These are phyloP conservation scores for Pardosa pseudoannulata DNA, from an alignment of 2,888 invertebrate species.

Conservation along the genomic window DNA sequence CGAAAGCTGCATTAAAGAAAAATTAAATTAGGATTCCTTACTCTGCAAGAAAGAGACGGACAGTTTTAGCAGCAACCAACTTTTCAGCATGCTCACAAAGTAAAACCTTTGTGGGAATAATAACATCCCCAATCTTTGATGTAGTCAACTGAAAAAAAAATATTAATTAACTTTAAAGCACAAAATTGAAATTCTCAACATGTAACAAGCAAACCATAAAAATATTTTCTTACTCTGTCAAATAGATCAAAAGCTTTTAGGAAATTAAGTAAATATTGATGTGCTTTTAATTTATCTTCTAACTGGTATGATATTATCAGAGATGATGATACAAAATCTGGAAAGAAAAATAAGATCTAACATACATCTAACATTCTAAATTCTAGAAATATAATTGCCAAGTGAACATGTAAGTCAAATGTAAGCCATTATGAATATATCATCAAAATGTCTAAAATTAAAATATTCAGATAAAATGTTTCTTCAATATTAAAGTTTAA, in stretches of 20 bases:
- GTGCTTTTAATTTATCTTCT: slow-evolving; percentile 89
- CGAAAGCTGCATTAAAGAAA: too few species aligned
- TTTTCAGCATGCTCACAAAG: slow-evolving; percentile 88
- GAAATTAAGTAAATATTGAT: slow-evolving; percentile 87
- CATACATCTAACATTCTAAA: too few species aligned
- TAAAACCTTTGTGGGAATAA: slow-evolving; percentile 81
- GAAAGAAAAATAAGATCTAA: neutral
- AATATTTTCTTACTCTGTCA: slow-evolving; percentile 77
- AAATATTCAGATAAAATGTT: too few species aligned
- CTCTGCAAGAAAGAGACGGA: slow-evolving; percentile 83
- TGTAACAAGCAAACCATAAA: too few species aligned
- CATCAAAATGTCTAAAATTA: too few species aligned
- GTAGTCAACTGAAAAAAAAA: slow-evolving; percentile 78
- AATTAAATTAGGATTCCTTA: slow-evolving; percentile 76
- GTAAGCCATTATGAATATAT: too few species aligned
- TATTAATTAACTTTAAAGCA: too few species aligned
- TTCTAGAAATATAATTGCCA: too few species aligned
- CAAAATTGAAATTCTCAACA: too few species aligned
- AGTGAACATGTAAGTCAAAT: too few species aligned
- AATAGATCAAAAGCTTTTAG: slow-evolving; percentile 77
- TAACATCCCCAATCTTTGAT: slow-evolving; percentile 78
- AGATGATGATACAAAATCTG: slow-evolving; percentile 82
- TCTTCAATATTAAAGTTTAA: too few species aligned
- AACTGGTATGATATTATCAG: slow-evolving; percentile 91
- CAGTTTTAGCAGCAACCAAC: slow-evolving; percentile 84